Percentiles rank a stretch among this genome's conserved stretches.
These are phyloP conservation scores for Nasua narica DNA, from an alignment of 2,797 vertebrate genomes.

Conservation along the genomic window DNA sequence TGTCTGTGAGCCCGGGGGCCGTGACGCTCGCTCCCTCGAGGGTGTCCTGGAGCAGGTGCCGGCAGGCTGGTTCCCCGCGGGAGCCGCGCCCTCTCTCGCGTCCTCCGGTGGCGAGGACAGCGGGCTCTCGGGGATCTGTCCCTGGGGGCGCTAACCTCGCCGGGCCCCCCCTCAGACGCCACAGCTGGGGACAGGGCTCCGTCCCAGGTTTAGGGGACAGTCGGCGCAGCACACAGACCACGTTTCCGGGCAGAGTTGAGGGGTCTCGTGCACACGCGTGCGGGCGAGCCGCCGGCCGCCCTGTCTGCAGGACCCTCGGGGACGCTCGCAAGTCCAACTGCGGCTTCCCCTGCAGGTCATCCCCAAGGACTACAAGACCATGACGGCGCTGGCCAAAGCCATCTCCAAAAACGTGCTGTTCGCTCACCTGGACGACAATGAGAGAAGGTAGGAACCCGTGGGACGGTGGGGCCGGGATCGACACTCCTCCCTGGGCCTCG, in stretches of 20 bases:
- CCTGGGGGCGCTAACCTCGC: too few relatives aligned
- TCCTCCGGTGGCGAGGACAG: neutral
- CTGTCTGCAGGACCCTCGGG: neutral
- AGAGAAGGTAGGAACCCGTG: constrained; percentile 90
- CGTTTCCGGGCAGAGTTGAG: rapidly evolving
- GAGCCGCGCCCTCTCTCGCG: rapidly evolving
- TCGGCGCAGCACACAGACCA: rapidly evolving
- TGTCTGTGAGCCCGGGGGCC: rapidly evolving
- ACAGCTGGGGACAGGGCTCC: neutral
- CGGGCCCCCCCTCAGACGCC: neutral
- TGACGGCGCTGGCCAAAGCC: constrained; percentile 97
- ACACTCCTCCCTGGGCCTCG: rapidly evolving
- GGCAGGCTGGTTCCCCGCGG: neutral
- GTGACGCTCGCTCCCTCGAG: rapidly evolving
- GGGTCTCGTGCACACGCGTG: rapidly evolving
- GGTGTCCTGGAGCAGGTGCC: neutral
- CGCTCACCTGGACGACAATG: constrained; percentile 97
- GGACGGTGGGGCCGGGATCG: rapidly evolving
- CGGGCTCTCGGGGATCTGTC: neutral
- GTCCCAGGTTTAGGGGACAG: neutral
- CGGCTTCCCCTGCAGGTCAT: constrained; percentile 89
- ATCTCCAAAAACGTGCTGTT: constrained; percentile 99
- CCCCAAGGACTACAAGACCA: constrained; percentile 99
- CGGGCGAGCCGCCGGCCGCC: rapidly evolving
- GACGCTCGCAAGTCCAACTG: rapidly evolving